Evolutionary conservation across 2,113 vertebrate genomes (phyloP), one percentile per base, ranked within the genome.

Genomic region (Microcebus murinus): DNA sequence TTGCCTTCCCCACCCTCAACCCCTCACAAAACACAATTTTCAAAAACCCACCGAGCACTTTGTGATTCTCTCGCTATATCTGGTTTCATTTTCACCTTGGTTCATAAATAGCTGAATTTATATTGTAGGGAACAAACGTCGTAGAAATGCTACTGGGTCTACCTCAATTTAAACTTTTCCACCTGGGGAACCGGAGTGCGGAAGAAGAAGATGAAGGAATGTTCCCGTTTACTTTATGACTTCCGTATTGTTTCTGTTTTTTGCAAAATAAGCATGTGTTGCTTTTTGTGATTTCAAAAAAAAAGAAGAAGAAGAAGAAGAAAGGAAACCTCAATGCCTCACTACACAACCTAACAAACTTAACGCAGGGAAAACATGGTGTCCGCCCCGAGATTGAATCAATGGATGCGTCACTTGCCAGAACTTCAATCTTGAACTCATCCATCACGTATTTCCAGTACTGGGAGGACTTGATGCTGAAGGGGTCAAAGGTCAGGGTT

Each of bases 371-470:
- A 6, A 76, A 14, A 14, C 31, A 4, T 0, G 9, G 70, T 1
- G 1, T 8, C 70, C 0, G 0, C 23, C 0, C 67, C 39, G 2
- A 77, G 68, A 42, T 5, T 31, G 14, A 0, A 31, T 31, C 1
- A 0, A 14, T 7, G 1, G 2, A 2, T 0, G 25, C 0, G 68
- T 1, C 59, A 98, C 98, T 98, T 98, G 99, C 99, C 98, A 98
- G 96, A 83, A 99, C 99, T 29, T 99, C 98, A 1, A 95, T 89
- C 97, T 98, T 98, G 92, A 99, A 99, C 74, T 99, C 98, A 11
- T 99, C 98, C 95, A 99, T 99, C 68, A 99, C 98, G 0, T 97
- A 97, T 94, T 98, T 99, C 99, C 99, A 99, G 79, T 97, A 98
- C 57, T 80, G 96, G 82, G 97, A 98, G 52, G 97, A 98, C 97